Base-by-base conservation (phyloP, 1,140 invertebrate species). In the Laodelphax striatellus region DNA sequence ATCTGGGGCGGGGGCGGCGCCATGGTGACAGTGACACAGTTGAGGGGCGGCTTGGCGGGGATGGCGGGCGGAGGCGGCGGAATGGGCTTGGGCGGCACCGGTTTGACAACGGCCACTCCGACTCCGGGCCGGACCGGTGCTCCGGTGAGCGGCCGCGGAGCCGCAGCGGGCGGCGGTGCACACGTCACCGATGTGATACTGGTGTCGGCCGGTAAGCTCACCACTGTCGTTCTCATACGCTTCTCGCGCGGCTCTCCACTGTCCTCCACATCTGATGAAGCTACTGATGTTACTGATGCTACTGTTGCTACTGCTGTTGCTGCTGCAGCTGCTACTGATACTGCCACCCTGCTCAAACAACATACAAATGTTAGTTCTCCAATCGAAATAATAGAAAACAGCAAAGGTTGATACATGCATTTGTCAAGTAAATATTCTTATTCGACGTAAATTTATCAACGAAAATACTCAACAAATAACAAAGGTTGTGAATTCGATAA, bases 1-100 rank as follows among this genome's bases (percentile, higher is more conserved):
- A 38, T 42, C 34, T 71, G 9, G 66, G 41, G 21, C 50, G 53
- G 58, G 57, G 57, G 56, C 61, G 53, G 58, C 55, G 57, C 53
- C 61, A 38, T 50, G 59, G 61, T 50, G 31, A 44, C 24, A n/a
- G n/a, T n/a, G n/a, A n/a, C n/a, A n/a, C n/a, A n/a, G n/a, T n/a
- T n/a, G 11, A 38, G 8, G 14, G 31, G 57, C 34, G 54, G 53
- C 14, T 62, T 63, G 19, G 58, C 57, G 21, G 28, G 31, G 22
- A 21, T 16, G 52, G 63, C 17, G 31, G 60, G 38, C 44, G 60
- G 58, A 38, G 34, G 34, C 11, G 34, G 34, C 41, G 55, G 16
- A 5, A 58, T 58, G n/a, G 28, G 56, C 22, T 44, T 53, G 53
- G 22, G 38, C 57, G 55, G 22, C 41, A 59, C 34, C 50, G 55